phyloP scores from a whole-genome alignment of 2,797 vertebrate genomes.

The Sebastes flavidus region DNA sequence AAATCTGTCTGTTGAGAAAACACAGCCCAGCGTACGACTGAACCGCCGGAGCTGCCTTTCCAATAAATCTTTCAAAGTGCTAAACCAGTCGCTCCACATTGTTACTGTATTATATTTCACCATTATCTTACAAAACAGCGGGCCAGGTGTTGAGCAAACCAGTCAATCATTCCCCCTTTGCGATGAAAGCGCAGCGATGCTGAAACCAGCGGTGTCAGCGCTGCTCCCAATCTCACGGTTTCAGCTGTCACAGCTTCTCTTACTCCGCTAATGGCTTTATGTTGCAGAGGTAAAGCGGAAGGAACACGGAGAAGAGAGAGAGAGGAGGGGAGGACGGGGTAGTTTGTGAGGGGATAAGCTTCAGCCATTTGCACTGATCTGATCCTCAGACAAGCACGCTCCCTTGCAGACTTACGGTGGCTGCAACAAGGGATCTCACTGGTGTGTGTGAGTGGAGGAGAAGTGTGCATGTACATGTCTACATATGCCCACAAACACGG shows the following conservation, averaged over 20 bases:
- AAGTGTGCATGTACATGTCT: not conserved
- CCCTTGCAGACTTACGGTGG: slow-evolving; percentile 10
- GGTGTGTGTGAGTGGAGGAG: not conserved
- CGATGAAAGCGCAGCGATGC: slow-evolving; percentile 37
- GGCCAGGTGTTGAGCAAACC: slow-evolving; percentile 54
- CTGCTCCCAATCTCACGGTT: slow-evolving; percentile 55
- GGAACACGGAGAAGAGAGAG: not conserved
- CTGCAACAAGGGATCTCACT: slow-evolving; percentile 7
- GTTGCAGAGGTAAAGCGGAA: slow-evolving; percentile 27
- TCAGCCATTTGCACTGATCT: slow-evolving; percentile 55
- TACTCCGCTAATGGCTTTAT: slow-evolving; percentile 34
- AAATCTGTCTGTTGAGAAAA: slow-evolving; percentile 23
- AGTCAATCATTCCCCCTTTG: slow-evolving; percentile 57
- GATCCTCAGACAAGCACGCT: slow-evolving; percentile 34
- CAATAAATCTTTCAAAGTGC: slow-evolving; percentile 34
- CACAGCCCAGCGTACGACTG: not conserved
- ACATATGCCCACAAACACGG: not conserved
- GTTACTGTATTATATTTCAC: slow-evolving; percentile 42
- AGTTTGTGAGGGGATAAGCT: slow-evolving; percentile 48
- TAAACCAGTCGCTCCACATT: slow-evolving; percentile 27
- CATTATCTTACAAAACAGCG: slow-evolving; percentile 60
- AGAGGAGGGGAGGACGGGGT: not conserved
- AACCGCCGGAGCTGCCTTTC: not conserved
- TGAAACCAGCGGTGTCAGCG: slow-evolving; percentile 60
- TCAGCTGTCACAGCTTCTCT: slow-evolving; percentile 56